Base-by-base conservation (phyloP, 2,888 invertebrate genomes). In the Nudaria mundana region DNA sequence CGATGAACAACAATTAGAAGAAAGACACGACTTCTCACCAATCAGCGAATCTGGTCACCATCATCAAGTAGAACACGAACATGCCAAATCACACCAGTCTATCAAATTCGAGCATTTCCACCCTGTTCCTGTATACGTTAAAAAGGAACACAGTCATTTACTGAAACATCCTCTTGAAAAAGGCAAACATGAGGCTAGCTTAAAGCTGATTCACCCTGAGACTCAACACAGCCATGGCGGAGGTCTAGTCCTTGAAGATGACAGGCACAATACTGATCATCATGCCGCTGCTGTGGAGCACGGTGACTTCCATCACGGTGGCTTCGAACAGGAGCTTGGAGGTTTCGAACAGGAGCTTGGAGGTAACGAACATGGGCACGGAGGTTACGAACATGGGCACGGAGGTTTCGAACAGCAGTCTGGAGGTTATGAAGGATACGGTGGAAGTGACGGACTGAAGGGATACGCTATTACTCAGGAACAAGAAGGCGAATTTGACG, bases 41-140 rank as follows among this genome's bases (percentile, higher is more conserved):
- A 82, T 85, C 30, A 85, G 86, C 12, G 86, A 88, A 40, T 81
- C 88, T 3, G 91, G 91, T 44, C 89, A 91, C 57, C 91, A 91
- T 53, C 91, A 91, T 44, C 90, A 91, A 48, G 82, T 92, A 20
- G 90, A 92, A 50, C 91, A 92, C 56, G 91, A 92, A 52, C 92
- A 92, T 61, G 92, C 93, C 18, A 93, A 92, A 52, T 93, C 93
- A 26, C 93, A 93, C 64, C 93, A 93, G 73, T 92, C 91, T 40
- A 91, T 93, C 52, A 92, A 93, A 59, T 91, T 93, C 53, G 92
- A 93, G 67, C 93, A 93, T 66, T 93, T 91, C 81, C 93, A 93
- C 62, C 90, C 93, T 0, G 93, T 93, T 1, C 93, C 93, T 1
- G 92, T 93, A 0, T 93, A 92, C 74, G 87, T 92, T 4, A 93